Evolutionary conservation across 2,113 vertebrate species (phyloP), one percentile per base, ranked within the genome.

Genomic region (Pelmatolapia mariae): DNA sequence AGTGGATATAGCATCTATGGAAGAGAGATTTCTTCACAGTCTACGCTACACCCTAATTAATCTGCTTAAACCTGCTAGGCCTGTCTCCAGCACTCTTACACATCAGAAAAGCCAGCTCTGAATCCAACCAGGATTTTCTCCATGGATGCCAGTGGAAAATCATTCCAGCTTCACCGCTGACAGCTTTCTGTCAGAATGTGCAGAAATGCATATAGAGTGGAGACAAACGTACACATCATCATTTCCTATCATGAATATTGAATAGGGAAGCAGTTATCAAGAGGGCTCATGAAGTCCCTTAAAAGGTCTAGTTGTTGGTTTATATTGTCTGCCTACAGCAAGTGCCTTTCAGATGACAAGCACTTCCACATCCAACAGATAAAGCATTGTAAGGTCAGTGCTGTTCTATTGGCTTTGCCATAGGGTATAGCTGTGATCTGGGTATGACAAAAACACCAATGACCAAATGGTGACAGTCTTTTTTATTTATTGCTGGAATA

Each of bases 21-120:
- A 92, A 90, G 90, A 92, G 87, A 91, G 93, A 93, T 93, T 94
- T 94, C 91, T 93, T 91, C 91, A 89, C 94, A 94, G 92, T 89
- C 89, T 94, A 91, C 57, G 89, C 94, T 95, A 91, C 94, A 94
- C 93, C 89, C 92, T 95, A 96, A 96, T 96, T 96, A 96, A 95
- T 95, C 95, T 95, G 78, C 95, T 94, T 94, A 95, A 95, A 95
- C 91, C 94, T 90, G 90, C 92, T 61, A 89, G 91, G 93, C 92
- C 94, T 90, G 93, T 94, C 94, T 95, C 91, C 88, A 85, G 86
- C 91, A 82, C 90, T 93, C 93, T 94, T 91, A 87, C 91, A 93
- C 92, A 93, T 93, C 92, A 90, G 91, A 94, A 93, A 92, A 94
- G 91, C 79, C 87, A 89, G 90, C 90, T 93, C 90, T 52, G 93